phyloP scores from a whole-genome alignment of 1,140 invertebrate genomes.

The Oedothorax gibbosus region DNA sequence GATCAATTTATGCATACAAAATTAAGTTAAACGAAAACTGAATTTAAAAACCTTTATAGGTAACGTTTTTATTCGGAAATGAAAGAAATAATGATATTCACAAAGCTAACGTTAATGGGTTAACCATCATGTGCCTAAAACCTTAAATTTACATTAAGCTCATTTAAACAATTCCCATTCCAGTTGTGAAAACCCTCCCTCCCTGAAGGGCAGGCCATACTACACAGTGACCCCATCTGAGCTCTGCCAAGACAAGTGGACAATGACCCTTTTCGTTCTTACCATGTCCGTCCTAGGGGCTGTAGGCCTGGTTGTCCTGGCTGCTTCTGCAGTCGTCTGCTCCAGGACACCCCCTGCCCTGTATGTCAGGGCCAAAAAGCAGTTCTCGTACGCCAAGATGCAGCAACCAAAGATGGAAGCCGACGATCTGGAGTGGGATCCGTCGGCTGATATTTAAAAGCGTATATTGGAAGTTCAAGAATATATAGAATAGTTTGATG shows the following conservation, averaged over 20 bases:
- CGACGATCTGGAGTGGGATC: conserved; percentile 51
- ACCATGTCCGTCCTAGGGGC: conserved; percentile 22
- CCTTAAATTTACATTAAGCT: no score
- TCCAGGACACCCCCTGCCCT: conserved; percentile 21
- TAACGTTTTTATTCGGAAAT: no score
- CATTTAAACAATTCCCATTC: not conserved
- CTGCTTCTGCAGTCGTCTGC: conserved; percentile 22
- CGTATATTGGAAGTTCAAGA: no score
- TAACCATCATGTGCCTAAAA: no score
- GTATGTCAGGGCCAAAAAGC: conserved; percentile 46
- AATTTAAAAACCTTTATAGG: no score
- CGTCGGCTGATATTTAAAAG: conserved; percentile 16
- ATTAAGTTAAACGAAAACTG: no score
- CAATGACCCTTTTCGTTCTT: conserved; percentile 2
- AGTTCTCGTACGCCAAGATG: conserved; percentile 47
- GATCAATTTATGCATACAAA: no score
- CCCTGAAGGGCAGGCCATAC: conserved; percentile 4
- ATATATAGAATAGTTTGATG: no score
- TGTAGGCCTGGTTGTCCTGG: conserved; percentile 7
- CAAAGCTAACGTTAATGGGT: no score
- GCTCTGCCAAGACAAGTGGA: conserved; percentile 30
- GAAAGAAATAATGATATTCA: no score
- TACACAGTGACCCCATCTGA: not conserved
- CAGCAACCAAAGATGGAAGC: conserved; percentile 16
- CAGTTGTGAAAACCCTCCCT: conserved; percentile 39